Conservation (phyloP, 2,888 invertebrate genomes). For the Cosmopolites sordidus region DNA sequence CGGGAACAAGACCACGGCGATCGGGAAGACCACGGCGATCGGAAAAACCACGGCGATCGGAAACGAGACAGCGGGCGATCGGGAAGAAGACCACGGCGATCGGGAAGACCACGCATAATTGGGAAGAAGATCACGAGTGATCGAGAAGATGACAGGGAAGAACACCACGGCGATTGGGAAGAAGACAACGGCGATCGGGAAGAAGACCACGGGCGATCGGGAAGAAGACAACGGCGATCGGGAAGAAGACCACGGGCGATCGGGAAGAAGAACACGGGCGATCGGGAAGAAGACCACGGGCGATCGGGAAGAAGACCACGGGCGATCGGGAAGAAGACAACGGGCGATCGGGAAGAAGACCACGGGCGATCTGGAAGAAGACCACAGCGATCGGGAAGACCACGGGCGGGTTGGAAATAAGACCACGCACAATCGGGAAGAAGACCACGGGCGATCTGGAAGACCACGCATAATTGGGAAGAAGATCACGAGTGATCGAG, state of each 20-base stretch:
- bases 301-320: not conserved
- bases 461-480: not conserved
- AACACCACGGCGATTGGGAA: not conserved
- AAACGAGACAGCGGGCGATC: not conserved
- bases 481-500: not conserved
- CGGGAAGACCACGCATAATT: not conserved
- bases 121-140: not conserved
- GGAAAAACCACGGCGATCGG: no score
- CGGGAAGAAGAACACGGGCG: not conserved
- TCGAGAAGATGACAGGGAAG: not conserved
- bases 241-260: not conserved
- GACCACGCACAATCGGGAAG: not conserved
- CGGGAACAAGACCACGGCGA: no score
- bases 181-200: not conserved
- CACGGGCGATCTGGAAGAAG: not conserved
- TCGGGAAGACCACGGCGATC: no score
- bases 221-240: not conserved
- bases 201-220: not conserved
- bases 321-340: not conserved
- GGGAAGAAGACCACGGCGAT: not conserved
- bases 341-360: not conserved
- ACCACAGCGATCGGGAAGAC: not conserved
- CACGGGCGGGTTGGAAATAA: not conserved
- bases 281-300: not conserved
- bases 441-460: not conserved